phyloP scores from a whole-genome alignment of 2,797 vertebrate genomes.

The Dallia pectoralis region DNA sequence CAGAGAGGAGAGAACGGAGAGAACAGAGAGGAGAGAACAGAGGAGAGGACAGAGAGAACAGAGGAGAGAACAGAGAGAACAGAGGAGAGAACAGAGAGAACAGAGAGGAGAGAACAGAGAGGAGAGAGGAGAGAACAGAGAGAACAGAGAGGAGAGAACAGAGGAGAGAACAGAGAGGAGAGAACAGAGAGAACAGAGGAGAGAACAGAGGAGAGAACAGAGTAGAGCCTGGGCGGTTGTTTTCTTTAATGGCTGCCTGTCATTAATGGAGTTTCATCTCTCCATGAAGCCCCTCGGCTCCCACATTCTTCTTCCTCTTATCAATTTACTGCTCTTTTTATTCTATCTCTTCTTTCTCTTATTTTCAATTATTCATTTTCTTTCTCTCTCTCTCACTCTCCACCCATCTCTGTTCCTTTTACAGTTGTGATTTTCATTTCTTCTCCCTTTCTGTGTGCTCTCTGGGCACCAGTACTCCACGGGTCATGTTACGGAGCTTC shows the following conservation, averaged over 20 bases:
- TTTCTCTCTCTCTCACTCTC: conserved; percentile 41
- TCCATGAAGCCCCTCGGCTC: conserved; percentile 52
- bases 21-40: conserved; percentile 57
- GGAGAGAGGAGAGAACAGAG: too few relatives aligned
- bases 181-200: conserved; percentile 19
- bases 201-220: conserved; percentile 58
- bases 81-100: not conserved
- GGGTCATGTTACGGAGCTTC: conserved; percentile 76
- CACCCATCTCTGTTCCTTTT: conserved; percentile 15
- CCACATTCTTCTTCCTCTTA: conserved; percentile 50
- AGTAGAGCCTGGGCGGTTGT: conserved; percentile 59
- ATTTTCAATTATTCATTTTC: conserved; percentile 67
- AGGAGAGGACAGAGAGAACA: conserved; percentile 26
- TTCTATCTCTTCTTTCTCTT: conserved; percentile 22
- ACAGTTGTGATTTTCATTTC: conserved; percentile 79
- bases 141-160: too few relatives aligned
- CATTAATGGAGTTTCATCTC: conserved; percentile 74
- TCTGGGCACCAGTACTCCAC: conserved; percentile 82
- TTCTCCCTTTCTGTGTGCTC: conserved; percentile 73
- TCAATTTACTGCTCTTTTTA: conserved; percentile 74
- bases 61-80: conserved; percentile 32
- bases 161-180: conserved; percentile 52
- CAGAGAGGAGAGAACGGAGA: too few relatives aligned
- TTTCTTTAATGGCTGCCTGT: conserved; percentile 65
- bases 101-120: conserved; percentile 53